Base-by-base conservation (phyloP, 1,140 invertebrate species). In the Solenopsis fugax region DNA sequence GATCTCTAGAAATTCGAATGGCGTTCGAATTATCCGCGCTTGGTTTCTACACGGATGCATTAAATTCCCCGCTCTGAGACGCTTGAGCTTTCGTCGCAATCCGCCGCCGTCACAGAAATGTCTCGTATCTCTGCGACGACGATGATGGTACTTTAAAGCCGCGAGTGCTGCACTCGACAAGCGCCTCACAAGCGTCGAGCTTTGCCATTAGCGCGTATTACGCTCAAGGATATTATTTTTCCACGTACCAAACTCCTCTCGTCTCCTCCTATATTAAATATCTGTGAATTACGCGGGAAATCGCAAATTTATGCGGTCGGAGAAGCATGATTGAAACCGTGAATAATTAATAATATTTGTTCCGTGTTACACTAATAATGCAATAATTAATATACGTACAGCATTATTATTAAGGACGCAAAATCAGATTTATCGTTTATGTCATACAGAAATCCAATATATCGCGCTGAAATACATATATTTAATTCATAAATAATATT, bases 101-200 rank as follows among this genome's bases (percentile, higher is more conserved):
- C 65, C 81, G 52, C 81, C 54, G 78, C 16, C 77, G 62, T 88
- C 69, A 80, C 77, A 85, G 86, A 86, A 29, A 91, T 69, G 58
- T 77, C 69, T 65, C 69, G 50, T 72, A 75, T 86, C 75, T 41
- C 80, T 64, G 50, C 77, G 62, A 67, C 56, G 78, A 52, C 86
- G 60, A 71, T 3, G 41, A 41, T 41, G 41, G 85, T 88, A 87
- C 92, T 93, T 93, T 92, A 92, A 92, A 87, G 90, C 89, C 72
- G 87, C 88, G 67, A 93, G 90, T 91, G 85, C 86, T 77, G 88
- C 84, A 90, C 92, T 93, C 91, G 81, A 93, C 78, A 81, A 73
- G 54, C 91, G 87, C 78, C 87, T 91, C 85, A 90, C 65, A 81
- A 60, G 67, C 87, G 72, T 82, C 89, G 88, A 88, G 88, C 80